These are phyloP conservation scores for Isurus oxyrinchus DNA, from an alignment of 2,113 vertebrate species.

Conservation along the genomic window DNA sequence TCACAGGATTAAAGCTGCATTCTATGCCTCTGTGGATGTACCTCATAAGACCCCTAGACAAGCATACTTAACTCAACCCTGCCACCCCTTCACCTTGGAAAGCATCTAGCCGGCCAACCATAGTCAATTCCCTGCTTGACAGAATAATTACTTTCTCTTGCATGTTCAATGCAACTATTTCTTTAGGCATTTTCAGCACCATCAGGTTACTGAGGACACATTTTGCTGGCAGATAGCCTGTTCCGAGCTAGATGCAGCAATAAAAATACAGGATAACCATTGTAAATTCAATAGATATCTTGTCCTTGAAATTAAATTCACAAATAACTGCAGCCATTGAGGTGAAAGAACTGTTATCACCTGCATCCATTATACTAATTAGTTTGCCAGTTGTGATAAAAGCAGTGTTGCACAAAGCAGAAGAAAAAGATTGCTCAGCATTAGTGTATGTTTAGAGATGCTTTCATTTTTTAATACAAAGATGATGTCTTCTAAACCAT, in stretches of 20 bases:
- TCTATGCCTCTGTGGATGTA: not conserved
- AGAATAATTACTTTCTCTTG: conserved; percentile 20
- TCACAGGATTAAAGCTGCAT: not conserved
- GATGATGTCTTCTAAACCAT: not conserved
- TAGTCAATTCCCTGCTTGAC: not conserved
- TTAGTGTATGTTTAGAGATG: not conserved
- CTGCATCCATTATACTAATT: not conserved
- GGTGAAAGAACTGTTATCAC: not conserved
- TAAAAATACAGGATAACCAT: not conserved
- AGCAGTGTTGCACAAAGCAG: too few relatives aligned
- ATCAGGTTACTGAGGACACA: not conserved
- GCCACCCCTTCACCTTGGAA: not conserved
- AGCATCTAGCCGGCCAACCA: too few relatives aligned
- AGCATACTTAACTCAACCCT: not conserved
- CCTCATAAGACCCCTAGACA: not conserved
- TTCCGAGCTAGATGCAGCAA: not conserved
- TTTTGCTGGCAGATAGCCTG: conserved; percentile 1
- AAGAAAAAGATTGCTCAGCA: not conserved
- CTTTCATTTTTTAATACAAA: not conserved
- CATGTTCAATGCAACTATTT: not conserved
- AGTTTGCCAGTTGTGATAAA: not conserved
- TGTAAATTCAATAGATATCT: not conserved
- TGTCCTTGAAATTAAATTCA: conserved; percentile 17
- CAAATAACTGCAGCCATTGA: not conserved
- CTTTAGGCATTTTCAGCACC: conserved; percentile 2